phyloP scores from a whole-genome alignment of 2,797 vertebrate genomes.

The Malacoctenus gilli region DNA sequence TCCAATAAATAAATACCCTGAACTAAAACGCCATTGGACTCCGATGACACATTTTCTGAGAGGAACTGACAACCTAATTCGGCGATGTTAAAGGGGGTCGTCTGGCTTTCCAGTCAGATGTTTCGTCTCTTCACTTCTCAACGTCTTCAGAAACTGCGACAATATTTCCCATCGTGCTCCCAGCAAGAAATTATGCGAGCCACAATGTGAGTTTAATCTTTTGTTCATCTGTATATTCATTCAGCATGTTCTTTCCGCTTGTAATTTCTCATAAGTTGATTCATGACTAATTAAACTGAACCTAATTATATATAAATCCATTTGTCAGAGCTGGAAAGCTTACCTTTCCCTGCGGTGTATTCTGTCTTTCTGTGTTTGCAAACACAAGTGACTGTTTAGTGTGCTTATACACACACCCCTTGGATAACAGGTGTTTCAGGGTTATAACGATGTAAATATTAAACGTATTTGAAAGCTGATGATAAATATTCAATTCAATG shows the following conservation, averaged over 20 bases:
- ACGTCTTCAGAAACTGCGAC: neutral
- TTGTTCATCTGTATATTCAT: slow-evolving; percentile 15
- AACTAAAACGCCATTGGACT: neutral
- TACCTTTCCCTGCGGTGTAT: slow-evolving; percentile 3
- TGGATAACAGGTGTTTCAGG: neutral
- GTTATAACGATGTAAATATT: neutral
- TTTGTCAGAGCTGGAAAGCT: slow-evolving; percentile 26
- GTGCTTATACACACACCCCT: slow-evolving; percentile 2
- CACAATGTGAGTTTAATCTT: slow-evolving; percentile 4
- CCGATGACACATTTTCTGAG: neutral
- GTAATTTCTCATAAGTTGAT: slow-evolving; percentile 27
- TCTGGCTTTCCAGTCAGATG: neutral
- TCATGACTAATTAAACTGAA: slow-evolving; percentile 23
- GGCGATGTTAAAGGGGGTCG: neutral
- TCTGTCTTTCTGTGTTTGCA: slow-evolving; percentile 8
- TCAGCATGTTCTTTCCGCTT: slow-evolving; percentile 23
- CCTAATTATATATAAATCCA: slow-evolving; percentile 37
- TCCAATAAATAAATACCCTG: too few relatives aligned
- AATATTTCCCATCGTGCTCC: neutral
- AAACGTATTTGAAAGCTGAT: neutral
- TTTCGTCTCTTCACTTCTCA: neutral
- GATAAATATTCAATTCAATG: neutral
- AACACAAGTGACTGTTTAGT: slow-evolving; percentile 1
- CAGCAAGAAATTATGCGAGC: neutral
- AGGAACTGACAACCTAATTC: neutral